Evolutionary conservation across 2,888 invertebrate species (phyloP), one percentile per base, ranked within the genome.

Genomic region (Meta bourneti): DNA sequence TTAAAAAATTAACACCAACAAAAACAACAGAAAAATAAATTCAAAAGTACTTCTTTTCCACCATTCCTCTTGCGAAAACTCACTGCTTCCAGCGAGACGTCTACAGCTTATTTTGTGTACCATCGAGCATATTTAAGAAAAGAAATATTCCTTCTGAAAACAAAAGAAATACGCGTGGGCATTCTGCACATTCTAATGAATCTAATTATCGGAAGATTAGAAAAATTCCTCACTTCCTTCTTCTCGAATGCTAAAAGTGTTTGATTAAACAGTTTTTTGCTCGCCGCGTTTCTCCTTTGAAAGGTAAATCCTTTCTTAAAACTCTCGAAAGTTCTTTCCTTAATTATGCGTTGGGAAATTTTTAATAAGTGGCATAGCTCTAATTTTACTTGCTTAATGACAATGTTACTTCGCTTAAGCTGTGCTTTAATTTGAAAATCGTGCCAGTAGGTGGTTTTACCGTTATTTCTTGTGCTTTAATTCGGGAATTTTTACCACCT

Each of bases 151-250:
- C 61, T 19, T n/a, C 69, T 71, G 8, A 82, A 54, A 74, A 75
- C 34, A 75, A 84, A 84, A 84, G 54, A 72, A 74, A n/a, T 74
- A 7, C 16, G 34, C 19, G 52, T 9, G 61, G 7, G 34, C 34
- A 34, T 86, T 78, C 61, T 78, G 48, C 77, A 49, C 77, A 11
- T 13, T 71, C 70, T 54, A 87, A 87, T 80, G 79, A 79, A 87
- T 87, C 72, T 80, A 87, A 87, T 87, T 87, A 87, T 87, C 48
- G 79, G 48, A 80, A 87, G 52, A 87, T 52, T 72, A 80, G 19
- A 54, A 54, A 51, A 86, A 86, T 48, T 54, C n/a, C 82, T 72
- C 7, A 51, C 72, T 13, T 34, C 72, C 71, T 72, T 48, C n/a
- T 5, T n/a, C 54, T 11, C 74, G 52, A 72, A 54, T 34, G 48